phyloP scores from a whole-genome alignment of 2,888 invertebrate genomes.

The Piscicola geometra region DNA sequence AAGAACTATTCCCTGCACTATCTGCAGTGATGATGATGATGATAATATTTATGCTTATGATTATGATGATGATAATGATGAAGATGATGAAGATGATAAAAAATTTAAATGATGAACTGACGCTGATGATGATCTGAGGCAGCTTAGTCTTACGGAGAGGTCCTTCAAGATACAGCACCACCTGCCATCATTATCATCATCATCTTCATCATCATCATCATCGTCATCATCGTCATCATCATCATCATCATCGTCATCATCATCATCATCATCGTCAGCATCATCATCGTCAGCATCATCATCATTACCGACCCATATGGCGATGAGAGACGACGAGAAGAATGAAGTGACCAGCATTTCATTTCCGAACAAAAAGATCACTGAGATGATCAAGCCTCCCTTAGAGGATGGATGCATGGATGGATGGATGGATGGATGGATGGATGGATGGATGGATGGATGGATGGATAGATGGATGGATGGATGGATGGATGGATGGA shows the following conservation, averaged over 20 bases:
- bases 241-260: constrained; percentile 33
- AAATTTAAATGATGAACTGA: too few species aligned
- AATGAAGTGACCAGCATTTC: constrained; percentile 61
- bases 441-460: too few species aligned
- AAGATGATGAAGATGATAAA: too few species aligned
- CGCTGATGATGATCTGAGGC: constrained; percentile 11
- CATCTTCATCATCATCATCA: constrained; percentile 35
- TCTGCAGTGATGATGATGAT: constrained; percentile 44
- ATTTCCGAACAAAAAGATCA: constrained; percentile 61
- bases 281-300: constrained; percentile 31
- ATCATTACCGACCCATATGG: constrained; percentile 50
- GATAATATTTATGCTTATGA: too few species aligned
- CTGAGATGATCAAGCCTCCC: constrained; percentile 57
- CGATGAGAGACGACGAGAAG: constrained; percentile 56
- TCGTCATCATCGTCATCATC: constrained; percentile 28
- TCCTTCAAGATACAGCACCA: constrained; percentile 10
- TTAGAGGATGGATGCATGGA: constrained; percentile 43
- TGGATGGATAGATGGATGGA: too few species aligned
- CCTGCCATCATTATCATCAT: constrained; percentile 24
- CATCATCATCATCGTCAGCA: constrained; percentile 36
- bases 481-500: too few species aligned
- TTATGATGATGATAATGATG: too few species aligned
- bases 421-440: constrained; percentile 2
- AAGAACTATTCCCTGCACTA: constrained; percentile 50
- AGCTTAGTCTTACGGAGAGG: not conserved